Percentiles rank a stretch among this genome's conserved stretches.
These are phyloP conservation scores for Morpho helenor DNA, from an alignment of 2,888 invertebrate genomes.

Conservation along the genomic window DNA sequence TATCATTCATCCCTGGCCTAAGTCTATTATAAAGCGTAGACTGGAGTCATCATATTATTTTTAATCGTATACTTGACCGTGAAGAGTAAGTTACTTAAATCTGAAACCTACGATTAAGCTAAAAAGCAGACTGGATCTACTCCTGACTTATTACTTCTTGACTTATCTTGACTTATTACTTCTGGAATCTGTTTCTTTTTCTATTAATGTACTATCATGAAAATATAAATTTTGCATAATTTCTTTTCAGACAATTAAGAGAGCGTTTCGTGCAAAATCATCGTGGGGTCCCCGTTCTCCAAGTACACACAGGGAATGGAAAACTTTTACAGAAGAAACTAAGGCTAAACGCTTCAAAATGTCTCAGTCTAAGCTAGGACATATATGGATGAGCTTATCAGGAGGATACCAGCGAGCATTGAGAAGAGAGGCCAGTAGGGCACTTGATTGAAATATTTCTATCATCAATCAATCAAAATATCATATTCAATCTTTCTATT, in stretches of 20 bases:
- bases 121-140: no score
- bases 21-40: no score
- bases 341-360: constrained; percentile 41
- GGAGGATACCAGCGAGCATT: constrained; percentile 38
- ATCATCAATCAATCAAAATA: no score
- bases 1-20: no score
- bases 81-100: no score
- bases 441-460: constrained; percentile 1
- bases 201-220: not conserved
- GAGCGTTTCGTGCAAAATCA: constrained; percentile 58
- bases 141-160: no score
- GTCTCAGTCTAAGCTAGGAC: constrained; percentile 33
- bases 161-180: no score
- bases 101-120: no score
- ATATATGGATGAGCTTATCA: constrained; percentile 47
- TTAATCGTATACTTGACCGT: no score
- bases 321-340: constrained; percentile 69
- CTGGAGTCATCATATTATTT: no score
- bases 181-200: no score
- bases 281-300: constrained; percentile 83
- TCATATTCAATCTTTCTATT: not conserved
- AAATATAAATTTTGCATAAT: not conserved
- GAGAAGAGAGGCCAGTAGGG: constrained; percentile 1
- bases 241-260: constrained; percentile 58
- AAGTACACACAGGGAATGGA: constrained; percentile 74